Base-by-base conservation (phyloP, 2,113 vertebrate genomes). In the Upupa epops region DNA sequence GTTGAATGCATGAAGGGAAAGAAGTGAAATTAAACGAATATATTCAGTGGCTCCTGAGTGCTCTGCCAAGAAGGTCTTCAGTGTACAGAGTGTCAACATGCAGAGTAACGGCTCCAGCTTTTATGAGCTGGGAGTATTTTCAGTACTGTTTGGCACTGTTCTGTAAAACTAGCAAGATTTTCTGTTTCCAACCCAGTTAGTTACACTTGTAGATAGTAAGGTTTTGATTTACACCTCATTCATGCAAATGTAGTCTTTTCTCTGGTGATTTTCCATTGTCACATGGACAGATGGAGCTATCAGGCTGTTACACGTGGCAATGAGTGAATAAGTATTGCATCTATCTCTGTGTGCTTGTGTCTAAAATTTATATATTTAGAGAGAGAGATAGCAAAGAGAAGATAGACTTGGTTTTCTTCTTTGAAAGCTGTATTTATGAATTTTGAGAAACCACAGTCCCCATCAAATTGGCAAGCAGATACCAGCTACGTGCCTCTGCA, bases 41-140 rank as follows among this genome's bases (percentile, higher is more conserved):
- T 74, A 73, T 79, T 79, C 93, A 91, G 91, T 94, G 95, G 95
- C 95, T 94, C 95, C 95, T 93, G 94, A 94, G 91, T 92, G 95
- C 95, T 87, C 93, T 96, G 95, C 95, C 94, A 96, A 93, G 94
- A 91, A 92, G 89, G 89, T 93, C 94, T 94, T 91, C 87, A 91
- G 94, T 21, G 81, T 76, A 49, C 87, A n/a, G 89, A 86, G 93
- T 92, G 95, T 95, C 95, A 96, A 82, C 95, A 51, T 36, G 59
- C 84, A 65, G 46, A 80, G 95, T 78, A 93, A 85, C 40, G 2
- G 69, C 93, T 89, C 88, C 10, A 21, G 51, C 71, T 94, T 92
- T 95, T 87, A 95, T 93, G 89, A 95, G 78, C 94, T 93, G 91
- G 75, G 93, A 94, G 84, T 75, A 89, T 89, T 95, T 94, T 96